Base-by-base conservation (phyloP, 2,888 invertebrate genomes). In the Encarsia formosa region DNA sequence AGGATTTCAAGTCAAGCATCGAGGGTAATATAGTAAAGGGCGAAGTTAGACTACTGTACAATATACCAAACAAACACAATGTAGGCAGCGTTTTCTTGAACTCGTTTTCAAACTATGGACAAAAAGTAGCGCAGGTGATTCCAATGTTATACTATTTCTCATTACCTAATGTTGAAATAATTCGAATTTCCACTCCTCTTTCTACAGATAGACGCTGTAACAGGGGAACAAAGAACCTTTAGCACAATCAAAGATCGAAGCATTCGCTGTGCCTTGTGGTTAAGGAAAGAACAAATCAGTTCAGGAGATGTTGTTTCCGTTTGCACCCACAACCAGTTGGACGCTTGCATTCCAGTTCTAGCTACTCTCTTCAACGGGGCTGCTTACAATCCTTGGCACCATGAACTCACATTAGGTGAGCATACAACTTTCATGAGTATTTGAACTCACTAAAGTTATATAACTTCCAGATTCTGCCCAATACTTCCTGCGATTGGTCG, bases 251-350 rank as follows among this genome's bases (percentile, higher is more conserved):
- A 37, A 37, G 64, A 67, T 5, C 56, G 62, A 6, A 58, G 56
- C 13, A 52, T 67, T 4, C 66, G 65, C 49, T 71, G 70, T 26
- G 67, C 69, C 0, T 42, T 67, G 5, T 71, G 70, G 70, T 6
- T 71, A 49, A 59, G 54, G 35, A 60, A 65, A 15, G 56, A 66
- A 44, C 65, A 65, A 1, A 35, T 70, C 3, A 39, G 47, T 22
- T 39, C 48, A 0, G 61, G 58, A 2, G 70, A 71, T 23, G 49
- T 70, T 2, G 42, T 72, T 19, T 49, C 48, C 5, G 40, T 68
- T 23, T 68, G 66, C 13, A 61, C 66, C 1, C 59, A 63, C 22
- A 68, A 69, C 56, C 65, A 63, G 3, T 29, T 63, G n/a, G 64
- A 70, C 34, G 52, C 52, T 16, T 61, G 63, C 11, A 58, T 65